phyloP scores from a whole-genome alignment of 2,797 vertebrate genomes.

The Myotis daubentonii region DNA sequence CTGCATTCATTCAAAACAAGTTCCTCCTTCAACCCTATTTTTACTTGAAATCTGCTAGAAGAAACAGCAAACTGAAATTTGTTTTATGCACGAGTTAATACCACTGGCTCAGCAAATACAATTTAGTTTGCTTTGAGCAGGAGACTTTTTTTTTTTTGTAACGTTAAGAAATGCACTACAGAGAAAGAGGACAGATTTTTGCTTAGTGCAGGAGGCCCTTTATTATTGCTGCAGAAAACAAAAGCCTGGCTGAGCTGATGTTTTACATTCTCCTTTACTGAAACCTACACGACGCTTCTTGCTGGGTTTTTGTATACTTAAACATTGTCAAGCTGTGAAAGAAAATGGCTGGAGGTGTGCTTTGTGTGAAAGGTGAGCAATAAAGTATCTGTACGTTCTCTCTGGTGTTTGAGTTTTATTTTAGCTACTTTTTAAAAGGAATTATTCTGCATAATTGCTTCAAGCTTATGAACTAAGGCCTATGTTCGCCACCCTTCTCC shows the following conservation, averaged over 20 bases:
- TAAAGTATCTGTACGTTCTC: constrained; percentile 89
- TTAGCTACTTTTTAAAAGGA: constrained; percentile 51
- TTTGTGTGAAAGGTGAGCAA: constrained; percentile 93
- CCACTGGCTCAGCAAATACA: constrained; percentile 84
- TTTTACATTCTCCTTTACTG: constrained; percentile 87
- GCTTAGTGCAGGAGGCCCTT: constrained; percentile 85
- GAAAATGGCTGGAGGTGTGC: constrained; percentile 91
- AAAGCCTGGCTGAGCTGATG: constrained; percentile 85
- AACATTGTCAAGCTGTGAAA: constrained; percentile 90
- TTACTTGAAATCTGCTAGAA: constrained; percentile 90
- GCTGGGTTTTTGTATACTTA: constrained; percentile 88
- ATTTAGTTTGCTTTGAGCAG: constrained; percentile 83
- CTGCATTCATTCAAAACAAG: constrained; percentile 85
- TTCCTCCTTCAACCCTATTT: constrained; percentile 83
- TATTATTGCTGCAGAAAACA: constrained; percentile 88
- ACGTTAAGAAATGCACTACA: constrained; percentile 85
- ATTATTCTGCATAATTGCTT: neutral
- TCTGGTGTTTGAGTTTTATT: constrained; percentile 78
- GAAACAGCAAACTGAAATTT: constrained; percentile 80
- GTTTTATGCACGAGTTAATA: constrained; percentile 85
- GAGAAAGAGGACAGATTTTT: constrained; percentile 80
- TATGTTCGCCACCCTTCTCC: neutral
- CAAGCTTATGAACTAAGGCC: neutral
- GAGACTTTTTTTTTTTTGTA: constrained; percentile 78
- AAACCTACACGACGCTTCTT: constrained; percentile 88